Evolutionary conservation across 2,888 invertebrate species (phyloP).

Genomic region (Plagodis pulveraria): DNA sequence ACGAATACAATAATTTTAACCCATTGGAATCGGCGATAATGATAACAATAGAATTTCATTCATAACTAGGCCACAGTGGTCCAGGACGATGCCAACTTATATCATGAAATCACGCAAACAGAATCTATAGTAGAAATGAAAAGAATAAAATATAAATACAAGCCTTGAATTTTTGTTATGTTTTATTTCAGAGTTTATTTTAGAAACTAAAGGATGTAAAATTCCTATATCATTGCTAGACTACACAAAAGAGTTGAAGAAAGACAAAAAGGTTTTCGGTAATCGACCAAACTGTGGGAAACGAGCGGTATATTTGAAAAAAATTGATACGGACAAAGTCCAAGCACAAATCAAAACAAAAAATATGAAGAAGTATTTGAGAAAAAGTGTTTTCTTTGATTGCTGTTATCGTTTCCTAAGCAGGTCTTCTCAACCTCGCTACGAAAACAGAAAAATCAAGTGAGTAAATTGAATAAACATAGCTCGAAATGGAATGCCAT

Average conservation of each 20-base stretch:
- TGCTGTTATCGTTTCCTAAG: slow-evolving; percentile 67
- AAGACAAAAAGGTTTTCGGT: slow-evolving; percentile 29
- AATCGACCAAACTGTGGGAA: slow-evolving; percentile 51
- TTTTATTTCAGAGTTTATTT: slow-evolving; percentile 47
- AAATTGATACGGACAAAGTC: slow-evolving; percentile 50
- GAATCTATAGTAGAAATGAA: no score
- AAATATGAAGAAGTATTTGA: slow-evolving; percentile 52
- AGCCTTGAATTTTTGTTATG: background rate
- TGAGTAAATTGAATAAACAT: slow-evolving; percentile 25
- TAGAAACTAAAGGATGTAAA: slow-evolving; percentile 66
- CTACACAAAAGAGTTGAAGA: slow-evolving; percentile 46
- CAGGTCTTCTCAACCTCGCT: slow-evolving; percentile 32
- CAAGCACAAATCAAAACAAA: slow-evolving; percentile 55
- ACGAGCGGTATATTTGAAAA: slow-evolving; percentile 64
- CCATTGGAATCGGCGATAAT: no score
- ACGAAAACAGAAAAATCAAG: slow-evolving; percentile 43
- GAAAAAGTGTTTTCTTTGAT: slow-evolving; percentile 48
- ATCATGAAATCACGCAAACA: no score
- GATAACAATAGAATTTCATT: no score
- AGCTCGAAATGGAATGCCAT: no score
- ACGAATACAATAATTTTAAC: no score
- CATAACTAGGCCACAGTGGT: no score
- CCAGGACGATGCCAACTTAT: no score
- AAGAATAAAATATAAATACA: no score
- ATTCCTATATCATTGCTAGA: slow-evolving; percentile 59